phyloP scores from a whole-genome alignment of 1,140 invertebrate genomes.

The Branchinecta lynchi region DNA sequence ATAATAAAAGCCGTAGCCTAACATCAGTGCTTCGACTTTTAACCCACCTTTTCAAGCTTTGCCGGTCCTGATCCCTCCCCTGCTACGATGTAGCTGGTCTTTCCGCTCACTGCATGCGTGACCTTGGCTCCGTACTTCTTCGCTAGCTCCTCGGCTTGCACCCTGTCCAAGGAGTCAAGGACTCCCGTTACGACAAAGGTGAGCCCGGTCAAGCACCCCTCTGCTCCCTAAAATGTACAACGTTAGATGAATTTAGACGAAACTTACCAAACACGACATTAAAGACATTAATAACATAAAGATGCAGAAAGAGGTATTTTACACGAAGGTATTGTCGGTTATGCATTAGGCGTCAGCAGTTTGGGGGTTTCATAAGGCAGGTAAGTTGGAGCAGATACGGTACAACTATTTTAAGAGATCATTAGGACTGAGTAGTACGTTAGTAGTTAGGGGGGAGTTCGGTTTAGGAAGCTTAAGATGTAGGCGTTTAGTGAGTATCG shows the following conservation, averaged over 20 bases:
- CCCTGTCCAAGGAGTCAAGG: constrained; percentile 68
- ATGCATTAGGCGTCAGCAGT: too few relatives aligned
- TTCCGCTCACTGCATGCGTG: constrained; percentile 53
- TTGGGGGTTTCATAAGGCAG: too few relatives aligned
- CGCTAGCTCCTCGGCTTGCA: constrained; percentile 56
- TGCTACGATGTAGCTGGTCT: constrained; percentile 62
- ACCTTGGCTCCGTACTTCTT: constrained; percentile 64
- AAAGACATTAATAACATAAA: too few relatives aligned
- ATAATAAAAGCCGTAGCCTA: constrained; percentile 14
- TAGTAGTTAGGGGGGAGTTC: too few relatives aligned
- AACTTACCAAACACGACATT: too few relatives aligned
- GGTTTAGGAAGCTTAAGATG: too few relatives aligned
- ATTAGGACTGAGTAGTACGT: too few relatives aligned
- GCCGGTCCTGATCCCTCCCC: constrained; percentile 67
- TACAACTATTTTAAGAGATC: too few relatives aligned
- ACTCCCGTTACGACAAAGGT: constrained; percentile 76
- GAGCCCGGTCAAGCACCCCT: constrained; percentile 54
- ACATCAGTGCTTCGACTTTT: neutral
- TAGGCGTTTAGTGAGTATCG: too few relatives aligned
- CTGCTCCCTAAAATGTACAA: constrained; percentile 41
- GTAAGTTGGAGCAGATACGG: too few relatives aligned
- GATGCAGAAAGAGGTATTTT: too few relatives aligned
- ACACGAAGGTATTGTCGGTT: too few relatives aligned
- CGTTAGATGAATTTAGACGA: neutral
- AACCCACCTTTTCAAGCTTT: constrained; percentile 53